Conservation (phyloP, 2,113 vertebrate species). For the Embiotoca jacksoni region DNA sequence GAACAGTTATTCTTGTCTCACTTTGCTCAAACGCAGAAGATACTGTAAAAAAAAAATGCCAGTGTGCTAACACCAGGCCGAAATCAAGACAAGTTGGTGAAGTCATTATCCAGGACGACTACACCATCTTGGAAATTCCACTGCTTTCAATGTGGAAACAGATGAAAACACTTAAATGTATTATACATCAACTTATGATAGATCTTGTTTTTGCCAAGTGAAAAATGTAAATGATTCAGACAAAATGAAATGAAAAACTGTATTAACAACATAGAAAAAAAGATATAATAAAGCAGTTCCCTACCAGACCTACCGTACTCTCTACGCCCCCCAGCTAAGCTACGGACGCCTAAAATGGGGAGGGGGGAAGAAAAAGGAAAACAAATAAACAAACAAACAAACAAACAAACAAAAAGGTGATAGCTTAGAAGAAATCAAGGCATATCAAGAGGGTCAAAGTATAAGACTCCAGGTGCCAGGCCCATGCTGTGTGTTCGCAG, state of each 20-base stretch:
- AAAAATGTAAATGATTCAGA: constrained; percentile 73
- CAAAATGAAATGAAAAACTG: constrained; percentile 78
- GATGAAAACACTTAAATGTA: constrained; percentile 77
- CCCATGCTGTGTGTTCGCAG: constrained; percentile 62
- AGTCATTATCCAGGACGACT: constrained; percentile 1
- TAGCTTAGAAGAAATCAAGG: constrained; percentile 81
- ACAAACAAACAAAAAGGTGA: constrained; percentile 77
- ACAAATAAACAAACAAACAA: constrained; percentile 68
- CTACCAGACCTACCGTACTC: constrained; percentile 87
- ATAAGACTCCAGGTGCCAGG: constrained; percentile 61
- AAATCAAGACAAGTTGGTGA: constrained; percentile 4
- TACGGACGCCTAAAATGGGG: constrained; percentile 84
- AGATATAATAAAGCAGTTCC: constrained; percentile 76
- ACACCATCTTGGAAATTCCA: constrained; percentile 44
- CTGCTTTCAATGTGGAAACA: constrained; percentile 60
- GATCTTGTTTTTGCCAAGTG: constrained; percentile 54
- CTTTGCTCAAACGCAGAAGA: constrained; percentile 32
- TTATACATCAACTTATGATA: constrained; percentile 55
- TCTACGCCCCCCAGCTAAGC: constrained; percentile 86
- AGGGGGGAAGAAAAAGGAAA: constrained; percentile 44
- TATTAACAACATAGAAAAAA: constrained; percentile 78
- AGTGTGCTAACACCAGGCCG: constrained; percentile 41
- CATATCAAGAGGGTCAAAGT: constrained; percentile 67
- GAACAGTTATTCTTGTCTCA: constrained; percentile 16
- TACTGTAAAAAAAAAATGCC: constrained; percentile 17